Conservation (phyloP, 2,113 vertebrate species). For the Peromyscus leucopus region DNA sequence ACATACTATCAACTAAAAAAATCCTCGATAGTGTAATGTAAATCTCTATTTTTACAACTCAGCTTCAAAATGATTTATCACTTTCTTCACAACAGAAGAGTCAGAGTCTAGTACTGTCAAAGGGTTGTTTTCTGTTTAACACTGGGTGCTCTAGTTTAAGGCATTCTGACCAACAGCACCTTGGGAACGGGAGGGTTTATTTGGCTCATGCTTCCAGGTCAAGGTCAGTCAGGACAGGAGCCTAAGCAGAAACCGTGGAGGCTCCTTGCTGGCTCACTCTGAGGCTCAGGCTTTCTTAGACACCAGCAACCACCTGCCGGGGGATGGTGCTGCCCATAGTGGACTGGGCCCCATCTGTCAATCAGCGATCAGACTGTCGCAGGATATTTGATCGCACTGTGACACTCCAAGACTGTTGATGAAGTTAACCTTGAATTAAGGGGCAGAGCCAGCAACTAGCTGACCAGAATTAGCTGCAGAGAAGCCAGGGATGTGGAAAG, state of each 20-base stretch:
- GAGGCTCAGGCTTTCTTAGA: background rate
- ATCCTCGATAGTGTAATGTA: background rate
- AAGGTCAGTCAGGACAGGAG: background rate
- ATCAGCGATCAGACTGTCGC: background rate
- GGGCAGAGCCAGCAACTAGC: background rate
- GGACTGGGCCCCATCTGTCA: too few species aligned
- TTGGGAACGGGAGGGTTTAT: background rate
- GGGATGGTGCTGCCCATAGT: background rate
- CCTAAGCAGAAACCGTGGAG: background rate
- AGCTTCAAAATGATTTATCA: background rate
- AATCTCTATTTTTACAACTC: constrained; percentile 27
- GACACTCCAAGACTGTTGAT: background rate
- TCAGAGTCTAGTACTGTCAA: background rate
- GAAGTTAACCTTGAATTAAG: background rate
- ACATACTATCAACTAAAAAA: background rate
- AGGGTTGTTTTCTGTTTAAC: background rate
- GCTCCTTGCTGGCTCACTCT: background rate
- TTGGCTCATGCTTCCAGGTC: background rate
- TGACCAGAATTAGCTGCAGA: background rate
- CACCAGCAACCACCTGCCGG: too few species aligned
- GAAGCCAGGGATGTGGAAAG: background rate
- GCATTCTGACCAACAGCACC: background rate
- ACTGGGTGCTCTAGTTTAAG: background rate
- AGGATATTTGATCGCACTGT: background rate
- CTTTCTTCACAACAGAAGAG: background rate